These are phyloP conservation scores for Nomada hirtipes DNA, from an alignment of 2,888 invertebrate species.

Conservation along the genomic window DNA sequence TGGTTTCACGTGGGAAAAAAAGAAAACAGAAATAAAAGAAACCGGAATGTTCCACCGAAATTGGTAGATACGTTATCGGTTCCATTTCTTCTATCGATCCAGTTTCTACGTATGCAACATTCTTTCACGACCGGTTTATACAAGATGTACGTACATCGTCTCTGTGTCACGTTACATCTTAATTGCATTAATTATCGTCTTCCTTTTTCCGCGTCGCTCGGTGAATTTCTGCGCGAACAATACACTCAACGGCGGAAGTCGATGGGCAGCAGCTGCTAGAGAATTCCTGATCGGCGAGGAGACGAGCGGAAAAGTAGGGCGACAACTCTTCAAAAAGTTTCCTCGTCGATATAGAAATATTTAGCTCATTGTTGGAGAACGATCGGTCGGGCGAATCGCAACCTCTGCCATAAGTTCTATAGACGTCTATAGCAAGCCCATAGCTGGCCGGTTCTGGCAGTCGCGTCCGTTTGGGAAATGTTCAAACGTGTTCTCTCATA, in stretches of 20 bases:
- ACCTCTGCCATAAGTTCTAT: slow-evolving; percentile 27
- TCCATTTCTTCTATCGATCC: not conserved
- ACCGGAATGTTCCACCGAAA: not conserved
- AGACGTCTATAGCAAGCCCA: slow-evolving; percentile 5
- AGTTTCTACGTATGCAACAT: not conserved
- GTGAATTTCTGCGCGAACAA: slow-evolving; percentile 24
- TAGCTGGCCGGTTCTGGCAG: slow-evolving; percentile 47
- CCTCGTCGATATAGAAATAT: slow-evolving; percentile 51
- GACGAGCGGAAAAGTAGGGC: slow-evolving; percentile 52
- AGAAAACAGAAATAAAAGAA: not conserved
- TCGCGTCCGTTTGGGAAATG: slow-evolving; percentile 15
- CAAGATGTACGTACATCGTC: not conserved
- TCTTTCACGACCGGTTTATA: not conserved
- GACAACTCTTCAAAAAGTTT: slow-evolving; percentile 51
- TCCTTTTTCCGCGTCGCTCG: slow-evolving; percentile 49
- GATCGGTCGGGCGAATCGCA: slow-evolving; percentile 22
- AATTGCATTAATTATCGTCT: slow-evolving; percentile 54
- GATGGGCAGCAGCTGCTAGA: slow-evolving; percentile 13
- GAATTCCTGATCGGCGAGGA: slow-evolving; percentile 31
- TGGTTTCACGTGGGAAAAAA: not conserved
- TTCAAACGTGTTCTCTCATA: too few relatives aligned
- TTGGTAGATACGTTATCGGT: not conserved
- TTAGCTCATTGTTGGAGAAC: slow-evolving; percentile 52
- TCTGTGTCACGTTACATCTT: slow-evolving; percentile 22
- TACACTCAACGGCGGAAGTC: slow-evolving; percentile 18